Percentiles rank a stretch among this genome's conserved stretches.
These are phyloP conservation scores for Semnornis frantzii DNA, from an alignment of 2,113 vertebrate species.

Conservation along the genomic window DNA sequence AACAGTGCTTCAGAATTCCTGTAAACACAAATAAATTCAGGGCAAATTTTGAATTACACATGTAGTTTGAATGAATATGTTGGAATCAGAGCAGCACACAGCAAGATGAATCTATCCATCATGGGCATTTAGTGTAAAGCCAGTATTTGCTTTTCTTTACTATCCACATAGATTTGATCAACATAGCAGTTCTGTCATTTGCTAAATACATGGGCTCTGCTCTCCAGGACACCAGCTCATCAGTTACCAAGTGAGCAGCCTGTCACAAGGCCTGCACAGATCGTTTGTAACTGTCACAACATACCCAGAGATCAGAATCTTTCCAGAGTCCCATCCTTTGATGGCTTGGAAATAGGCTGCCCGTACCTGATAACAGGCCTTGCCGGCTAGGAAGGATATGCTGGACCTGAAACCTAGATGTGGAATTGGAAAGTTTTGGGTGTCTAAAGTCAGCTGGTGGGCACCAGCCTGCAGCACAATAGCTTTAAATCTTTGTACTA, in stretches of 20 bases:
- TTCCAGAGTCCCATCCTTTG: slow-evolving; percentile 1
- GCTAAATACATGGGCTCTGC: slow-evolving; percentile 74
- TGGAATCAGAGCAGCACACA: slow-evolving; percentile 29
- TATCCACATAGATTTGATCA: slow-evolving; percentile 70
- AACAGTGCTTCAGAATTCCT: slow-evolving; percentile 12
- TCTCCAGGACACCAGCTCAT: slow-evolving; percentile 68
- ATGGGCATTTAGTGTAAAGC: slow-evolving; percentile 68
- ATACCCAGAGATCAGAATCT: slow-evolving; percentile 68
- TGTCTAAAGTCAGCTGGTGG: neutral
- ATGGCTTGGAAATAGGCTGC: slow-evolving; percentile 13
- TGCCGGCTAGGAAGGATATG: neutral
- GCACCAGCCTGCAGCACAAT: neutral
- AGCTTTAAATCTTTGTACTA: neutral
- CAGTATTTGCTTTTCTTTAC: slow-evolving; percentile 69
- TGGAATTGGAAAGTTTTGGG: neutral
- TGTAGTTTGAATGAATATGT: slow-evolving; percentile 61
- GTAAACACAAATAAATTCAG: slow-evolving; percentile 62
- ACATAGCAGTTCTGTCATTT: slow-evolving; percentile 64
- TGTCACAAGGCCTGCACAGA: slow-evolving; percentile 60
- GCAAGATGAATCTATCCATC: slow-evolving; percentile 71
- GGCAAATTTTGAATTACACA: slow-evolving; percentile 56
- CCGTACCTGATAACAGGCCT: neutral
- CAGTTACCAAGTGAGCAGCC: slow-evolving; percentile 71
- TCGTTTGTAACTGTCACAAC: slow-evolving; percentile 76
- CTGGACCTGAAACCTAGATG: neutral